Base-by-base conservation (phyloP, 2,888 invertebrate genomes). In the Druceiella hillmani region DNA sequence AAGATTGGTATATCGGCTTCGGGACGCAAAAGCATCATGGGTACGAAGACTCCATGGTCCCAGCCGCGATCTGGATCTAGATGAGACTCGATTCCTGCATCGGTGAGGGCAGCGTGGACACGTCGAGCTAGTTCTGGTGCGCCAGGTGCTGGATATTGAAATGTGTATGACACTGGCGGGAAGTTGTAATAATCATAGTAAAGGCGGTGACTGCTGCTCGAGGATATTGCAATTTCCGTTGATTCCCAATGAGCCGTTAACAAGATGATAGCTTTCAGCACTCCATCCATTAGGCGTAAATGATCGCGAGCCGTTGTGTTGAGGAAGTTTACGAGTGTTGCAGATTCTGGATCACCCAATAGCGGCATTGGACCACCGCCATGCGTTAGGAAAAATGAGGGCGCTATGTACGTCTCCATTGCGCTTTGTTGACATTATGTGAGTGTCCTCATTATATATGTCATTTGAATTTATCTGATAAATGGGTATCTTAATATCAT, bases 21-120 rank as follows among this genome's bases (percentile, higher is more conserved):
- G 0, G 61, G 59, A n/a, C 58, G 53, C 1, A 59, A 55, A 6
- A 61, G 32, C 53, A 61, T 55, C 61, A 61, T 60, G 1, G 61
- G 61, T 39, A 61, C 55, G 20, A 60, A 61, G 2, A 58, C 56
- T 45, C 61, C 61, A 25, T 61, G 61, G 46, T 61, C 61, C 61
- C 61, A 61, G 17, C 58, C 58, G 51, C 61, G 52, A 43, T 52
- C 20, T 5, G 45, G 47, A 26, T 61, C 61, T 27, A 61, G 33
- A 11, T 35, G 36, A 0, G 57, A 52, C 4, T 29, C 17, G 3
- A 61, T 53, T 1, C 54, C 53, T 3, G 48, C 53, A 2, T 46
- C 49, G 45, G 41, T 41, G 35, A 61, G 54, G 24, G 59, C 59
- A 7, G 50, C 48, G 37, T 57, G 51, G 5, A 61, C 40, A 38